phyloP scores from a whole-genome alignment of 2,888 invertebrate genomes.

The Sarcophaga variegata region DNA sequence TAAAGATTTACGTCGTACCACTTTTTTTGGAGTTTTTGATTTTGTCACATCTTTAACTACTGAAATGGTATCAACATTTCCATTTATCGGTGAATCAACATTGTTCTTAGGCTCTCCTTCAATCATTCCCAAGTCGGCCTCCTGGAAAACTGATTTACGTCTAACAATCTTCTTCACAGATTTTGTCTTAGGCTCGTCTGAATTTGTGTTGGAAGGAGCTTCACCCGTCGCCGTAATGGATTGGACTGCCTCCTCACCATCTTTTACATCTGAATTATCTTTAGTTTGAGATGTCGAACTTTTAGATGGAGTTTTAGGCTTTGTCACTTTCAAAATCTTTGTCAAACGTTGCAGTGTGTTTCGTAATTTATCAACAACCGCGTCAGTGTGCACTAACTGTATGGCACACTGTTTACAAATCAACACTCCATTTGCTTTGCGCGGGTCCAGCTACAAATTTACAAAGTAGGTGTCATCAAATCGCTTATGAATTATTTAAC shows the following conservation, averaged over 20 bases:
- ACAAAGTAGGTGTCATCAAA: not conserved
- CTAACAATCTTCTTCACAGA: slow-evolving; percentile 1
- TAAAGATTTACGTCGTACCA: not conserved
- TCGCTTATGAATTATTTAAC: not conserved
- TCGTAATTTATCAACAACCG: slow-evolving; percentile 40
- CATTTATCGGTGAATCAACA: not conserved
- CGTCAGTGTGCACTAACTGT: slow-evolving; percentile 37
- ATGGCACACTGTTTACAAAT: slow-evolving; percentile 52
- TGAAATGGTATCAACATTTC: not conserved
- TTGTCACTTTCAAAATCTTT: slow-evolving; percentile 1
- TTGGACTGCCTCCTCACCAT: not conserved
- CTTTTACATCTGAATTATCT: not conserved
- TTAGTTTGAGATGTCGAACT: not conserved
- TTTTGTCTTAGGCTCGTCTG: not conserved
- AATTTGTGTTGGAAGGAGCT: not conserved
- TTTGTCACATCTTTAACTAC: too few relatives aligned
- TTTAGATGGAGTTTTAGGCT: slow-evolving; percentile 29
- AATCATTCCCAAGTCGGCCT: not conserved
- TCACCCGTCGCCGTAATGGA: not conserved
- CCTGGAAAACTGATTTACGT: slow-evolving; percentile 34
- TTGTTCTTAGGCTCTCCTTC: not conserved
- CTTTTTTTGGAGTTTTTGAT: not conserved
- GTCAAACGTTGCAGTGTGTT: slow-evolving; percentile 35
- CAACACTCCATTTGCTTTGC: slow-evolving; percentile 39
- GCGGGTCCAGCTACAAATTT: slow-evolving; percentile 45